Evolutionary conservation across 2,113 vertebrate genomes (phyloP).

Genomic region (Potamarius usumacintae): DNA sequence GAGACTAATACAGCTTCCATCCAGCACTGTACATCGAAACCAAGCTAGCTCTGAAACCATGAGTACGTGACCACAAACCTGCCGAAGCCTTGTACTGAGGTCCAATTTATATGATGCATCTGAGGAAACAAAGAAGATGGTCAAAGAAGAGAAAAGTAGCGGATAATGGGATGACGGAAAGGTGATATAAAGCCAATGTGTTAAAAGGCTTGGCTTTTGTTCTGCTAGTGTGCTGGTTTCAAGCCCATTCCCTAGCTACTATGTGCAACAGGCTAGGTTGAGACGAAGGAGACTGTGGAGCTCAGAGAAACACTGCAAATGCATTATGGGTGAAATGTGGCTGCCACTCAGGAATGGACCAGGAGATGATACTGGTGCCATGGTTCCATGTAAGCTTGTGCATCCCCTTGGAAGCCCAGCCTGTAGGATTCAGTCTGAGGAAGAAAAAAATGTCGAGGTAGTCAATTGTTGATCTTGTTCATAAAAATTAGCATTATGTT

Average conservation of each 20-base stretch:
- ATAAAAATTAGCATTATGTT: neutral
- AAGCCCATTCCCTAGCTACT: slow-evolving; percentile 37
- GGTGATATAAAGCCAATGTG: slow-evolving; percentile 14
- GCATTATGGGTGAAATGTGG: slow-evolving; percentile 69
- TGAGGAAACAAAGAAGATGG: slow-evolving; percentile 29
- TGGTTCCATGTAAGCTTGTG: slow-evolving; percentile 81
- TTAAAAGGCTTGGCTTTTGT: slow-evolving; percentile 44
- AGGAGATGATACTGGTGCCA: slow-evolving; percentile 81
- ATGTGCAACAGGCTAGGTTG: slow-evolving; percentile 46
- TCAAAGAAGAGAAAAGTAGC: slow-evolving; percentile 10
- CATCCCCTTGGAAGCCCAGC: slow-evolving; percentile 79
- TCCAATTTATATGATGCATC: slow-evolving; percentile 18
- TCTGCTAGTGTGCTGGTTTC: slow-evolving; percentile 43
- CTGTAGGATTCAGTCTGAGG: slow-evolving; percentile 86
- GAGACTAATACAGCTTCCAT: neutral
- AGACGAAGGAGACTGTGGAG: slow-evolving; percentile 65
- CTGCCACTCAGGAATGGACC: slow-evolving; percentile 67
- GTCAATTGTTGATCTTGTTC: slow-evolving; percentile 20
- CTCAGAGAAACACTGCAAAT: slow-evolving; percentile 76
- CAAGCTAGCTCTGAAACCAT: slow-evolving; percentile 5
- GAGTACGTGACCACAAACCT: slow-evolving; percentile 17
- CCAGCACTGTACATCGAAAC: neutral
- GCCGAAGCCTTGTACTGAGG: slow-evolving; percentile 21
- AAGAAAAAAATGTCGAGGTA: neutral
- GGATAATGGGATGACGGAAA: slow-evolving; percentile 12